Conservation (phyloP, 1,140 invertebrate species). For the Glossosoma conforme region DNA sequence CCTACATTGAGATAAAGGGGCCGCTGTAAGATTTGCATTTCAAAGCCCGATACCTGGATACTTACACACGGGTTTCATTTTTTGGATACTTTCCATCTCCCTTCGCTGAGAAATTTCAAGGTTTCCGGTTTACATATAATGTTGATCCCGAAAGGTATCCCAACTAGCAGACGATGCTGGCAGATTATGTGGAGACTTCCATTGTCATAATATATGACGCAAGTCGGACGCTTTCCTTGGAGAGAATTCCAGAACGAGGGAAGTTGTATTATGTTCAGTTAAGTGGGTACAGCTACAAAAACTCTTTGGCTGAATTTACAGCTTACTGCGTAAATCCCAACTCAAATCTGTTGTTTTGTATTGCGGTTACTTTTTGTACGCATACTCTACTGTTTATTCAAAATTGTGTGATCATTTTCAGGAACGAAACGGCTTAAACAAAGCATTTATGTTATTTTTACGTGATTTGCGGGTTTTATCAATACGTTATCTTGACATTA, state of each 20-base stretch:
- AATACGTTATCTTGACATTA: too few species aligned
- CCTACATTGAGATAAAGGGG: slow-evolving; percentile 6
- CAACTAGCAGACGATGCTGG: not conserved
- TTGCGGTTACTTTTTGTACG: too few species aligned
- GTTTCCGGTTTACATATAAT: slow-evolving; percentile 16
- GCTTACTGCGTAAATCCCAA: too few species aligned
- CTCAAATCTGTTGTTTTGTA: too few species aligned
- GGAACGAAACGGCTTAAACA: too few species aligned
- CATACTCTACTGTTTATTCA: too few species aligned
- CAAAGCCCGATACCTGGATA: slow-evolving; percentile 8
- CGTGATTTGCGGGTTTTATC: too few species aligned
- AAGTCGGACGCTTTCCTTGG: slow-evolving; percentile 12
- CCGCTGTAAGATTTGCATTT: slow-evolving; percentile 18
- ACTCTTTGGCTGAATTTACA: too few species aligned
- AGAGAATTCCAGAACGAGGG: not conserved
- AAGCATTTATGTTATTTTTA: too few species aligned
- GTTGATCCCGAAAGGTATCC: slow-evolving; percentile 8
- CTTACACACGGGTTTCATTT: slow-evolving; percentile 15
- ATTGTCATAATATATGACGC: slow-evolving; percentile 23
- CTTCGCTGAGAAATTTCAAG: slow-evolving; percentile 9
- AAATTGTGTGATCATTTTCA: too few species aligned
- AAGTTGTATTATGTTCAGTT: too few species aligned
- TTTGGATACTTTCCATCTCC: slow-evolving; percentile 4
- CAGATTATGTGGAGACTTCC: not conserved
- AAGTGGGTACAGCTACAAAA: too few species aligned